Evolutionary conservation across 2,113 vertebrate genomes (phyloP), one percentile per base, ranked within the genome.

Genomic region (Butorides virescens): DNA sequence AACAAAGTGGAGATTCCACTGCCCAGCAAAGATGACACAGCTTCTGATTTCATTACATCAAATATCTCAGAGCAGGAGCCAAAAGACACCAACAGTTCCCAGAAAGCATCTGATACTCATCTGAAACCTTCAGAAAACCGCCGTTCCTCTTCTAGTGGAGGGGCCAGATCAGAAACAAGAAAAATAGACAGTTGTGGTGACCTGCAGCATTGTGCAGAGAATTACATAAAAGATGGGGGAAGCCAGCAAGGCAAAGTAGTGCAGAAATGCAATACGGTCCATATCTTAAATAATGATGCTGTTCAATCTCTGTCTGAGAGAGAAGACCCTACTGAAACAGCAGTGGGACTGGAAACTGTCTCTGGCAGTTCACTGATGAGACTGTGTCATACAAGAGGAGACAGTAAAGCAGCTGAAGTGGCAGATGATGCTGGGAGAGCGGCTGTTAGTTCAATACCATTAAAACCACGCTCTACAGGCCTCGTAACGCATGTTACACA

Each of bases 401-500:
- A 77, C 22, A 62, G 47, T 19, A 76, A 78, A 90, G 72, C 27
- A 25, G 36, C 39, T 83, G 77, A 62, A 70, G 74, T 50, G 62
- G 34, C 13, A 65, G 78, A 72, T 86, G 59, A 32, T 65, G 50
- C 30, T 68, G 59, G 67, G 84, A 52, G 62, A 93, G 56, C 9
- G 50, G 37, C 75, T 74, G 46, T 81, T 95, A 71, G 20, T 90
- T 92, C 89, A 26, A 6, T 80, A 27, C 81, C 83, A 10, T 74
- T 97, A 76, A 97, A 97, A 62, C 70, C 96, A 77, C 76, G 92
- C 92, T 97, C 97, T 70, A 58, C 93, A 61, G 95, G 88, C 47
- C 90, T 96, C 39, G 52, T 79, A 97, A 96, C 97, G 55, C 67
- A 53, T 77, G 74, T 91, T 55, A 16, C 50, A 44, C 96, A 97